Percentiles rank a stretch among this genome's conserved stretches.
These are phyloP conservation scores for Pongo abelii DNA, from an alignment of 2,113 vertebrate species.

Conservation along the genomic window DNA sequence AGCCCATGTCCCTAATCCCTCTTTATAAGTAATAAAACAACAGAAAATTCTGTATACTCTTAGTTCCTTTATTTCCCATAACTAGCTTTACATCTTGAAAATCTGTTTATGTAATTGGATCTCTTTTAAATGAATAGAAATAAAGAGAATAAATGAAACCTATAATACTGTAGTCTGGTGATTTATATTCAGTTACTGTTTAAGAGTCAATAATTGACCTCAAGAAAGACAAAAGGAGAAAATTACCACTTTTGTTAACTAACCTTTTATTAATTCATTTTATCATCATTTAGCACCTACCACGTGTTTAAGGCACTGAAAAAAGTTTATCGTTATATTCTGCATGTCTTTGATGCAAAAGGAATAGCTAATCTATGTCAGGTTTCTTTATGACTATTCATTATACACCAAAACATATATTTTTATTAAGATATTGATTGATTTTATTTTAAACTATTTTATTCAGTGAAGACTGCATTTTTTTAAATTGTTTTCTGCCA, in stretches of 20 bases:
- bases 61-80: too few relatives aligned
- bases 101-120: too few relatives aligned
- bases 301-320: not conserved
- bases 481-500: not conserved
- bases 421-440: not conserved
- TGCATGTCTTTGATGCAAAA: not conserved
- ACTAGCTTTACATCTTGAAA: too few relatives aligned
- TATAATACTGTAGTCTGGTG: not conserved
- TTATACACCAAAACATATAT: not conserved
- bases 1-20: too few relatives aligned
- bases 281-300: too few relatives aligned
- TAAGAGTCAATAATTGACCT: not conserved
- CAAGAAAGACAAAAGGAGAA: not conserved
- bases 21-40: too few relatives aligned
- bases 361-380: not conserved
- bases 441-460: not conserved
- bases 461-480: not conserved
- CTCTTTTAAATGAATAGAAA: too few relatives aligned
- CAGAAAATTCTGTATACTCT: too few relatives aligned
- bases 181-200: not conserved
- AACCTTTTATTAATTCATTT: not conserved
- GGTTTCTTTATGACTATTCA: not conserved
- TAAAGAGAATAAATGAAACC: too few relatives aligned
- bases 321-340: not conserved
- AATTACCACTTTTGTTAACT: not conserved